Conservation (phyloP, 2,113 vertebrate species). For the Calidris pugnax region DNA sequence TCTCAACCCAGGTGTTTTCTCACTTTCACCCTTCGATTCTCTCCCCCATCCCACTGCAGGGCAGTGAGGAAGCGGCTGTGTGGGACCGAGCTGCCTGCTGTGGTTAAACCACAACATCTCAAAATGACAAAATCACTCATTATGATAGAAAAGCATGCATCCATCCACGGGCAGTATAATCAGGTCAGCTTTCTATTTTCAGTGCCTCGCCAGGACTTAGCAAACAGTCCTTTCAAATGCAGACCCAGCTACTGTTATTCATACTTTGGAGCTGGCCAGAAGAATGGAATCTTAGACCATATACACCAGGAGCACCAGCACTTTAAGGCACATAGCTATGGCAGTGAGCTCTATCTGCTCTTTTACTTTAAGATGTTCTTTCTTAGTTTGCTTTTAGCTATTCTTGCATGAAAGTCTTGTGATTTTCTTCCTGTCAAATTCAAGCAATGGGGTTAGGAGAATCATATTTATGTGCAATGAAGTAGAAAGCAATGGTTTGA, state of each 20-base stretch:
- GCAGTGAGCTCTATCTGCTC: not conserved
- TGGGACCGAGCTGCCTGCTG: not conserved
- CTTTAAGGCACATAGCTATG: not conserved
- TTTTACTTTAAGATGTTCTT: not conserved
- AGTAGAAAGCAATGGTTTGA: conserved; percentile 22
- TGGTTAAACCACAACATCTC: not conserved
- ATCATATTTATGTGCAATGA: conserved; percentile 36
- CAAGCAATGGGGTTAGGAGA: not conserved
- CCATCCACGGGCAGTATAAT: not conserved
- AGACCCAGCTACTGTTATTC: not conserved
- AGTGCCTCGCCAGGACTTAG: not conserved
- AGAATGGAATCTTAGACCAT: not conserved
- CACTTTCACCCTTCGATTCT: not conserved
- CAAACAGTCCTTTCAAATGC: not conserved
- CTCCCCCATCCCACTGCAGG: not conserved
- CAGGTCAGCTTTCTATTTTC: not conserved
- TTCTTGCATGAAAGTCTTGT: not conserved
- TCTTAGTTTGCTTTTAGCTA: not conserved
- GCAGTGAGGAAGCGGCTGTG: accelerated
- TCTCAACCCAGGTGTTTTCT: not conserved
- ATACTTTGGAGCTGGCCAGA: not conserved
- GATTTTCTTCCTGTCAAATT: not conserved
- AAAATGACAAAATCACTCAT: not conserved
- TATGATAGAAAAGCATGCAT: not conserved
- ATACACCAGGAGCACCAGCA: not conserved